phyloP scores from a whole-genome alignment of 2,888 invertebrate species.

The Drosophila subquinaria region DNA sequence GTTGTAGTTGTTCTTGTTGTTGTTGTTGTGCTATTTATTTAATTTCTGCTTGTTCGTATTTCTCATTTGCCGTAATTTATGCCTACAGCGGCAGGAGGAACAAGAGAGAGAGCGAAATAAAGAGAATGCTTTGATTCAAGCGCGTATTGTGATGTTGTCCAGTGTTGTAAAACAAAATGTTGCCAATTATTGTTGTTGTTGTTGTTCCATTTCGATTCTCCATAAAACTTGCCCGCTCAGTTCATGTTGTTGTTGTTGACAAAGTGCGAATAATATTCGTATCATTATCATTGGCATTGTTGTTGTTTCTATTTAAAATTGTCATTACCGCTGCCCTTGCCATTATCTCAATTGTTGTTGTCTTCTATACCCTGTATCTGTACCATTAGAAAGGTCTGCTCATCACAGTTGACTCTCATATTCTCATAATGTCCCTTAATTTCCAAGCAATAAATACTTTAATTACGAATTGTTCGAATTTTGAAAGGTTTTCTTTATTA shows the following conservation, averaged over 20 bases:
- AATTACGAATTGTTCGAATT: background rate
- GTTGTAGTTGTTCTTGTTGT: slow-evolving; percentile 34
- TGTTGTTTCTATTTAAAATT: slow-evolving; percentile 33
- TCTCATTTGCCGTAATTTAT: slow-evolving; percentile 63
- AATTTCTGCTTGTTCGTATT: slow-evolving; percentile 58
- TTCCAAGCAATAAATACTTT: background rate
- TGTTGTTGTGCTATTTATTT: slow-evolving; percentile 59
- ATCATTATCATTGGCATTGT: slow-evolving; percentile 19
- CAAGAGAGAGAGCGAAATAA: slow-evolving; percentile 13
- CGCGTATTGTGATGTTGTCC: slow-evolving; percentile 1
- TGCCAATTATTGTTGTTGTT: slow-evolving; percentile 1
- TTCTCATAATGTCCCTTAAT: background rate
- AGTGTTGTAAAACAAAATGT: slow-evolving; percentile 19
- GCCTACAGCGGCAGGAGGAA: slow-evolving; percentile 15
- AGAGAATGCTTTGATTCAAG: slow-evolving; percentile 22
- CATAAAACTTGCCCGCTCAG: slow-evolving; percentile 1
- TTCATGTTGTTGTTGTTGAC: slow-evolving; percentile 8
- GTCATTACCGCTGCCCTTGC: slow-evolving; percentile 10
- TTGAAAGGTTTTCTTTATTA: background rate
- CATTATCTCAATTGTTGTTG: slow-evolving; percentile 20
- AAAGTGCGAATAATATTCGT: slow-evolving; percentile 24
- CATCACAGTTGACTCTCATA: background rate
- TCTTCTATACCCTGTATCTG: slow-evolving; percentile 18
- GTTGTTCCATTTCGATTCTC: slow-evolving; percentile 2
- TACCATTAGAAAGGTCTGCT: background rate